phyloP scores from a whole-genome alignment of 1,140 invertebrate species.

The Anastatus disparis region DNA sequence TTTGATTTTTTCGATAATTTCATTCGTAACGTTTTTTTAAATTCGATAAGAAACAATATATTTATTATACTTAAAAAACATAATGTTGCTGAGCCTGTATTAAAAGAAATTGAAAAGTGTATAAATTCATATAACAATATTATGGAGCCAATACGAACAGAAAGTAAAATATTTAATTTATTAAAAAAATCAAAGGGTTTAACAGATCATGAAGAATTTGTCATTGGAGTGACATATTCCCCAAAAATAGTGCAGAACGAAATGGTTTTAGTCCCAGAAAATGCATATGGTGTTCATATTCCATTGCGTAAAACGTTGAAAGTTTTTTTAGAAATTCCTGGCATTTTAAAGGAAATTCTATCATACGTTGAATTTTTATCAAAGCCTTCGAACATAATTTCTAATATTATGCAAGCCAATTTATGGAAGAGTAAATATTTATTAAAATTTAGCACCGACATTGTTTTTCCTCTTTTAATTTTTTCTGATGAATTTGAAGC shows the following conservation, averaged over 20 bases:
- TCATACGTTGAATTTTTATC: neutral
- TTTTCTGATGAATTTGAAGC: neutral
- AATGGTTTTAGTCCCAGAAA: no score
- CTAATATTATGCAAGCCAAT: neutral
- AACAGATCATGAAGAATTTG: no score
- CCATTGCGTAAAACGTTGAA: no score
- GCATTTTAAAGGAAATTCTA: neutral
- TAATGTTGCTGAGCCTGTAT: neutral
- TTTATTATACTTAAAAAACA: neutral
- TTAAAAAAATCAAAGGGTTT: no score
- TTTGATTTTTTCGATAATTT: neutral
- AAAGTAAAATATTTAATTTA: no score
- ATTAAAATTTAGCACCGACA: neutral
- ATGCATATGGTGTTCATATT: no score
- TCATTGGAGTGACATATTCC: no score
- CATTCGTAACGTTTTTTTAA: constrained; percentile 1
- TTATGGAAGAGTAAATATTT: neutral
- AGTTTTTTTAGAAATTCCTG: neutral
- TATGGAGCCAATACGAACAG: constrained; percentile 11
- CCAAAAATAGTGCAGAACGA: no score
- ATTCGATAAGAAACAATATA: constrained; percentile 30
- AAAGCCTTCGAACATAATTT: neutral
- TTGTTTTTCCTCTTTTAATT: neutral
- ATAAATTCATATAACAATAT: neutral
- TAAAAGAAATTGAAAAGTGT: constrained; percentile 16